Conservation (phyloP, 53 echinoderm and acorn worm genomes). For the Apostichopus leukothele region DNA sequence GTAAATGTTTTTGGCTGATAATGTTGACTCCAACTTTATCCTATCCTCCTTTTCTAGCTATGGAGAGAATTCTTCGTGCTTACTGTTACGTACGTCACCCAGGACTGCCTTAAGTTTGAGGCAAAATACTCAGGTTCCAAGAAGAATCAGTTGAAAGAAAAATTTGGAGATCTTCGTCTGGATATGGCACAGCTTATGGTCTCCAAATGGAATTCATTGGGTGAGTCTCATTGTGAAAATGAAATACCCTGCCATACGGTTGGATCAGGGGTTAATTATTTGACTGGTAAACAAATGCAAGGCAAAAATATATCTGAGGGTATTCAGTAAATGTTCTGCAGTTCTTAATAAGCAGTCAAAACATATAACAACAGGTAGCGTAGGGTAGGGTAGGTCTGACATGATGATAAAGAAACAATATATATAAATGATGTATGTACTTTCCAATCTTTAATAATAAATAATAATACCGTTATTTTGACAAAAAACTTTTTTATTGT, state of each 20-base stretch:
- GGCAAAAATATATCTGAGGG: not conserved
- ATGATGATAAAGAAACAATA: no score
- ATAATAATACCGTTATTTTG: no score
- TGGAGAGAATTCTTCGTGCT: conserved; percentile 82
- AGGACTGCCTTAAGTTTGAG: conserved; percentile 81
- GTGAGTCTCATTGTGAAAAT: conserved; percentile 49
- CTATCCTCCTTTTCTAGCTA: conserved; percentile 51
- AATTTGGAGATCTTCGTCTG: conserved; percentile 88
- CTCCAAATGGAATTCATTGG: conserved; percentile 86
- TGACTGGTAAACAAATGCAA: no score
- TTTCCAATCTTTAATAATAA: no score
- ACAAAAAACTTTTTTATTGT: no score
- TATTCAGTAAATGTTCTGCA: not conserved
- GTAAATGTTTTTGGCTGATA: no score
- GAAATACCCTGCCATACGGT: not conserved
- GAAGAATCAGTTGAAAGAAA: conserved; percentile 59
- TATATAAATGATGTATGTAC: no score
- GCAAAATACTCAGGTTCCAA: conserved; percentile 72
- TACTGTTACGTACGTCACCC: conserved; percentile 77
- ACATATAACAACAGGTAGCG: no score
- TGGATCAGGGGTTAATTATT: not conserved
- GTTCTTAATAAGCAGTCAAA: not conserved
- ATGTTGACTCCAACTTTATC: no score
- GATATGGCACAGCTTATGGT: conserved; percentile 86
- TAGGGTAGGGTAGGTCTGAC: no score